Base-by-base conservation (phyloP, 2,888 invertebrate genomes). In the Nasonovia ribisnigri region DNA sequence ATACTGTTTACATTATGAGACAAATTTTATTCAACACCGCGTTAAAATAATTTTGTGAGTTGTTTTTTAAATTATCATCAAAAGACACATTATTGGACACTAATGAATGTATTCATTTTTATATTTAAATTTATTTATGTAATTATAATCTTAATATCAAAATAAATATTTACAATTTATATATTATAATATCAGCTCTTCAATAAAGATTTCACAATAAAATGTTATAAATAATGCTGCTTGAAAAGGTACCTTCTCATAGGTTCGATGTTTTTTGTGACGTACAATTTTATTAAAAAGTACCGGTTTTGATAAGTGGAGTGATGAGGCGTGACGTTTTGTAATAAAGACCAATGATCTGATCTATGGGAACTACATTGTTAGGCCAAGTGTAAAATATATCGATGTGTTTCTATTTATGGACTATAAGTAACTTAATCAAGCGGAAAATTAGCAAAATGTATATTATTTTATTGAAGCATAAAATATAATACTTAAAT, bases 401-500 rank as follows among this genome's bases (percentile, higher is more conserved):
- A 60, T 92, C 26, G 29, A 42, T 77, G 48, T 43, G 20, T 26
- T 77, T 90, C n/a, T 36, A 90, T 90, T 36, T 43, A 51, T 46
- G 90, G 11, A 67, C 36, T 46, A 67, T 77, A 46, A 90, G 48
- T 51, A 36, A 90, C 13, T 42, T 36, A 77, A 90, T 90, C 48
- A 42, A 77, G 90, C 26, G 90, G 90, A 90, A 90, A 90, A 90
- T 90, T 77, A 51, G 48, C 16, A 42, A 77, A 48, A 36, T 77
- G n/a, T n/a, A 6, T 42, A 84, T 90, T 43, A 43, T 86, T 43
- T 90, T 90, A 48, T 90, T 51, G 36, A n/a, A 20, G 42, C 57
- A 57, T 60, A 8, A 60, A 42, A 20, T 20, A 46, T 4, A 46
- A 46, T 43, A 36, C 29, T 57, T 26, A 29, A 29, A 89, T 57